Conservation (phyloP, 2,113 vertebrate genomes). For the Carassius auratus region DNA sequence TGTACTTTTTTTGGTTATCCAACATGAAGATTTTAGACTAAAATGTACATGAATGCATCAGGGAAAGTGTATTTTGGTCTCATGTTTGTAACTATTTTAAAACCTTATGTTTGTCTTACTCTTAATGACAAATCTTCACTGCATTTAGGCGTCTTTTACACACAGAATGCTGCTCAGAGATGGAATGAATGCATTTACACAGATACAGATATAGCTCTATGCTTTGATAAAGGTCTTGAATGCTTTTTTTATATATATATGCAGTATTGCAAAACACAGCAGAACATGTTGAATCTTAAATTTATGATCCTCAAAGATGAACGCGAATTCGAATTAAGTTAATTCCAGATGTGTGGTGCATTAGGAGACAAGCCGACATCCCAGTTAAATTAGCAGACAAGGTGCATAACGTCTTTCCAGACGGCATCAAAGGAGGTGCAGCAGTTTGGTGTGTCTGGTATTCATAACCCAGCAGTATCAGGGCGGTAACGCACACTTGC, state of each 20-base stretch:
- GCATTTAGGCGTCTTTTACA: too few relatives aligned
- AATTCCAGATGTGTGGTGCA: background rate
- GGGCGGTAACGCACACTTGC: background rate
- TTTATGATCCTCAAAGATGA: background rate
- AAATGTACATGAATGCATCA: background rate
- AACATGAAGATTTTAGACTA: background rate
- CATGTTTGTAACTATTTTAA: background rate
- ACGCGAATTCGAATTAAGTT: background rate
- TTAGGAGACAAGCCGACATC: background rate
- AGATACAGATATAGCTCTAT: background rate
- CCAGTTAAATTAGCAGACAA: background rate
- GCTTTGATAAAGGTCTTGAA: background rate
- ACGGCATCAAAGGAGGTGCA: conserved; percentile 22
- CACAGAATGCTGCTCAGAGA: too few relatives aligned
- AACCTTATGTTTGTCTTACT: background rate
- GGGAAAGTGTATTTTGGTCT: background rate
- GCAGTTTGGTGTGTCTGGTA: background rate
- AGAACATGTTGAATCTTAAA: background rate
- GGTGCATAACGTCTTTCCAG: background rate
- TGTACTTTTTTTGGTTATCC: background rate
- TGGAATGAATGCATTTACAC: background rate
- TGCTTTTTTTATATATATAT: background rate
- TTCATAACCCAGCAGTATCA: background rate
- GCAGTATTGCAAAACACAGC: background rate
- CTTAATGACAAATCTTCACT: too few relatives aligned